Evolutionary conservation across 2,797 vertebrate species (phyloP), one percentile per base, ranked within the genome.

Genomic region (Danio kyathit): DNA sequence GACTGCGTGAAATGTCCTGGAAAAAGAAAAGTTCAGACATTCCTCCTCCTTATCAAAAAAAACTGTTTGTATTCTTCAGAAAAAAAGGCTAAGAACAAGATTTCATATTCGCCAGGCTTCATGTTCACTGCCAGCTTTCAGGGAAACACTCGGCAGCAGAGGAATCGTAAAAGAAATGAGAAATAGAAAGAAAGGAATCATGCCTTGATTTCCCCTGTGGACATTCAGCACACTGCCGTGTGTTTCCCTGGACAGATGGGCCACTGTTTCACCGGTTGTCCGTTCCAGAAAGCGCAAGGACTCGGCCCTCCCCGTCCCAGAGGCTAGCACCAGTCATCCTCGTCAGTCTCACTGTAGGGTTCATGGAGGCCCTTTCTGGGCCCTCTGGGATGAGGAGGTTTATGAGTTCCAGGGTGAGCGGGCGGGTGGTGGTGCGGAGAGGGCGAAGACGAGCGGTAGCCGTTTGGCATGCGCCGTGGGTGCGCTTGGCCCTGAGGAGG

Each of bases 321-420:
- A 89, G 93, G 94, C 95, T 98, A 98, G 97, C 97, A 98, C 96
- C 97, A 97, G 92, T 98, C 96, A 71, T 98, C 96, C 65, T 96
- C 95, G 85, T 97, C 96, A 65, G 94, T 97, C 88, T 97, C 96
- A 83, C 94, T 96, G 92, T 95, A 97, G 91, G 96, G 95, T 94
- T 97, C 96, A 82, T 96, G 97, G 89, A 94, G 93, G 88, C 95
- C 95, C 90, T 94, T 96, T 83, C 95, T 94, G 69, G 93, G 94
- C 84, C 91, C 93, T 82, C 92, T 88, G 14, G 92, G 90, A 78
- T 94, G 94, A 74, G 93, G 92, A 85, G 92, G 65, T 89, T 94
- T 95, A 84, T 92, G 94, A 70, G 92, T 89, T 48, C 92, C 84
- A 0, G 82, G 80, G 84, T 91, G 90, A 69, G 83, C 69, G 52